phyloP scores from a whole-genome alignment of 2,113 vertebrate genomes.

The Plecturocebus donacophilus region DNA sequence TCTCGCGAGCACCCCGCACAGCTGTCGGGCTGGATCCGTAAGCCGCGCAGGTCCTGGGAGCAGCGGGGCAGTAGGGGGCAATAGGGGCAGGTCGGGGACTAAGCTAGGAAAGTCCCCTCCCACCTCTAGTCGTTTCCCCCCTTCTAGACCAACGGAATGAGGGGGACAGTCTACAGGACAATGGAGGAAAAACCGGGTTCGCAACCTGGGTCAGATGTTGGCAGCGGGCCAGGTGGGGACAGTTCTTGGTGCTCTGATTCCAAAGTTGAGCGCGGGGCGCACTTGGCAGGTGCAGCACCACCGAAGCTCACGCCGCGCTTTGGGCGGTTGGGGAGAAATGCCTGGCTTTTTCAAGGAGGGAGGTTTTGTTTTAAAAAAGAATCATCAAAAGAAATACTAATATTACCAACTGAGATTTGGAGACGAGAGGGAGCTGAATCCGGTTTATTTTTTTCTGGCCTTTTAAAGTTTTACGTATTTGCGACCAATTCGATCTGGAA shows the following conservation, averaged over 20 bases:
- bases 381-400: neutral
- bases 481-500: neutral
- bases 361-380: neutral
- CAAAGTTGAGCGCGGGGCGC: neutral
- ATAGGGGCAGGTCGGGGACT: neutral
- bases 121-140: too few species aligned
- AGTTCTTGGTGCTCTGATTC: accelerated
- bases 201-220: neutral
- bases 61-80: neutral
- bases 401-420: neutral
- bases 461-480: neutral
- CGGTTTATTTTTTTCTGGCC: neutral
- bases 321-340: too few species aligned
- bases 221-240: neutral
- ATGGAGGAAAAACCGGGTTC: neutral
- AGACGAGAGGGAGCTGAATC: neutral
- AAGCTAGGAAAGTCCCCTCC: neutral
- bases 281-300: accelerated
- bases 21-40: neutral
- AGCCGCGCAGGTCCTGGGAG: too few species aligned
- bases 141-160: neutral
- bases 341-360: neutral
- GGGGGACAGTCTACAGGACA: neutral
- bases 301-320: neutral
- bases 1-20: accelerated